Percentiles rank a stretch among this genome's conserved stretches.
These are phyloP conservation scores for Sylvietta virens DNA, from an alignment of 2,113 vertebrate genomes.

Conservation along the genomic window DNA sequence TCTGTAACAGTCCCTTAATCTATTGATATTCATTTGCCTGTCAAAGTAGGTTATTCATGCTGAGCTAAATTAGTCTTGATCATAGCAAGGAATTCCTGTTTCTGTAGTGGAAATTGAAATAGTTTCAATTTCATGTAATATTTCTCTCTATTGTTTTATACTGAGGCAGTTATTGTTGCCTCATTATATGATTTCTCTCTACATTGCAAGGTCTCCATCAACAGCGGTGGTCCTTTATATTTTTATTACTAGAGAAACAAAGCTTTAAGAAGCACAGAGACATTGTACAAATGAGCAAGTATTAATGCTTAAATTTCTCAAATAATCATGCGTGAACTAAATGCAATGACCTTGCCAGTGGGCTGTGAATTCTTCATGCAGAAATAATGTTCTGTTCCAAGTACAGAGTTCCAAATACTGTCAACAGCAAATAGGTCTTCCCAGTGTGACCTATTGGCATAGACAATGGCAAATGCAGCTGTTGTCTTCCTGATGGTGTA, in stretches of 20 bases:
- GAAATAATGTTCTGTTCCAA: slow-evolving; percentile 1
- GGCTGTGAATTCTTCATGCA: slow-evolving; percentile 14
- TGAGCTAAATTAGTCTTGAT: neutral
- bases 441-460: neutral
- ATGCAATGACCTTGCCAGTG: slow-evolving; percentile 37
- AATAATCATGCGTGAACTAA: neutral
- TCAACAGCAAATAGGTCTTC: slow-evolving; percentile 20
- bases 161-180: neutral
- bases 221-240: neutral
- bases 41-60: neutral
- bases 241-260: neutral
- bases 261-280: neutral
- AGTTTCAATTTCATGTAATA: neutral
- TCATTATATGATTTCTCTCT: neutral
- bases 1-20: neutral
- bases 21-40: neutral
- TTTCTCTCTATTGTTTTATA: neutral
- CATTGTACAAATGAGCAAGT: neutral
- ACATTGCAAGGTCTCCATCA: neutral
- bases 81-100: neutral
- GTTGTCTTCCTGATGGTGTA: neutral
- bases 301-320: neutral
- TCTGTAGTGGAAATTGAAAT: neutral
- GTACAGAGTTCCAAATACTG: neutral
- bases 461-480: neutral